Conservation (phyloP, 2,888 invertebrate genomes). For the Polyommatus iphigenia region DNA sequence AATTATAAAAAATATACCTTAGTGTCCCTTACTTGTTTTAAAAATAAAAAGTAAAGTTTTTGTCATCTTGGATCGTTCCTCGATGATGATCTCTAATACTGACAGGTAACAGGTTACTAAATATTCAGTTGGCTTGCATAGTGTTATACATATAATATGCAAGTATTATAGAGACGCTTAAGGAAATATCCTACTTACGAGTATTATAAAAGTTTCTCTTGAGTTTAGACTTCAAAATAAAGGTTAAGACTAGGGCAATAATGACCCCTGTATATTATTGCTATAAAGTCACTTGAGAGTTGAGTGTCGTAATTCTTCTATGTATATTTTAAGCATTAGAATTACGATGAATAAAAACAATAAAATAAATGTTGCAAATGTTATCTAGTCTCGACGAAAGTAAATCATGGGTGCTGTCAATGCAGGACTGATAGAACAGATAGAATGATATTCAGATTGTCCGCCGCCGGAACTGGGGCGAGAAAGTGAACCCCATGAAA, state of each 20-base stretch:
- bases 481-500: slow-evolving; percentile 3
- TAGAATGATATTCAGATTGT: not conserved
- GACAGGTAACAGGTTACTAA: too few species aligned
- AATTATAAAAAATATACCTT: not conserved
- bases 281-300: too few species aligned
- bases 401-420: not conserved
- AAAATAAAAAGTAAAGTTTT: not conserved
- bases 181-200: too few species aligned
- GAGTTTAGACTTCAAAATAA: too few species aligned
- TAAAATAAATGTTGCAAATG: slow-evolving; percentile 1
- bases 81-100: too few species aligned
- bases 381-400: not conserved
- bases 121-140: too few species aligned
- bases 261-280: too few species aligned
- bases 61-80: not conserved
- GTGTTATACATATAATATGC: too few species aligned
- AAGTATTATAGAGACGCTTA: too few species aligned
- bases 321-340: not conserved
- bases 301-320: too few species aligned
- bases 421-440: not conserved
- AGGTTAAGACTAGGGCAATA: too few species aligned
- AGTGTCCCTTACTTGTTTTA: not conserved
- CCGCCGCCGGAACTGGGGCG: not conserved
- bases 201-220: too few species aligned
- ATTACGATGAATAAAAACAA: not conserved